These are phyloP conservation scores for Leontocebus nigricollis DNA, from an alignment of 2,797 vertebrate genomes.

Conservation along the genomic window DNA sequence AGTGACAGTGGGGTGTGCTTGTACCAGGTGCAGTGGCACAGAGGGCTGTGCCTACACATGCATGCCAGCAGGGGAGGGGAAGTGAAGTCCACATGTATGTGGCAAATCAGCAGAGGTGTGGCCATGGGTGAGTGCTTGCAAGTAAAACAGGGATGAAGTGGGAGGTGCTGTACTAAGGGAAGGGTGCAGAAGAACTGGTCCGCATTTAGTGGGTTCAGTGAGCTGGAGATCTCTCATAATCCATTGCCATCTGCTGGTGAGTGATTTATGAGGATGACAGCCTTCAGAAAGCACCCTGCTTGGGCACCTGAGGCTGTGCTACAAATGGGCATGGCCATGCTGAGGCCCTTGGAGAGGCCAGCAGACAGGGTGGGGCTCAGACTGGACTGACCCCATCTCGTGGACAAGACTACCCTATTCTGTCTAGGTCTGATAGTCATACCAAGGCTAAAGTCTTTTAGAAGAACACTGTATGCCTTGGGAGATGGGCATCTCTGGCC, in stretches of 20 bases:
- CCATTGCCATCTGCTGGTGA: too few species aligned
- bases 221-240: too few species aligned
- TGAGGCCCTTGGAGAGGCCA: neutral
- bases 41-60: too few species aligned
- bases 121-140: too few species aligned
- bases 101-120: too few species aligned
- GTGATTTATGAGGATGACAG: too few species aligned
- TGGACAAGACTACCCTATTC: neutral
- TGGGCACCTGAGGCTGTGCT: too few species aligned
- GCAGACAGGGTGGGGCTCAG: neutral
- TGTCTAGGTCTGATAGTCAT: neutral
- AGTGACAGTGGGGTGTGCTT: neutral
- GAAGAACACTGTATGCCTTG: neutral
- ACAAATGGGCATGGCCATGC: neutral
- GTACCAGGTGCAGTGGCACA: neutral
- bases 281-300: too few species aligned
- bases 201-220: fast-evolving
- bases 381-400: neutral
- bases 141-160: fast-evolving
- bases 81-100: too few species aligned
- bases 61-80: too few species aligned
- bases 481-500: neutral
- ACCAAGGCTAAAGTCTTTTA: neutral
- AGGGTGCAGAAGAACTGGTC: too few species aligned
- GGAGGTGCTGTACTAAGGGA: too few species aligned